A percentile compares a stretch with the other conserved stretches of the same genome.
Evolutionary conservation across 2,797 vertebrate genomes (phyloP).

Genomic region (Enteromius argenteus): DNA sequence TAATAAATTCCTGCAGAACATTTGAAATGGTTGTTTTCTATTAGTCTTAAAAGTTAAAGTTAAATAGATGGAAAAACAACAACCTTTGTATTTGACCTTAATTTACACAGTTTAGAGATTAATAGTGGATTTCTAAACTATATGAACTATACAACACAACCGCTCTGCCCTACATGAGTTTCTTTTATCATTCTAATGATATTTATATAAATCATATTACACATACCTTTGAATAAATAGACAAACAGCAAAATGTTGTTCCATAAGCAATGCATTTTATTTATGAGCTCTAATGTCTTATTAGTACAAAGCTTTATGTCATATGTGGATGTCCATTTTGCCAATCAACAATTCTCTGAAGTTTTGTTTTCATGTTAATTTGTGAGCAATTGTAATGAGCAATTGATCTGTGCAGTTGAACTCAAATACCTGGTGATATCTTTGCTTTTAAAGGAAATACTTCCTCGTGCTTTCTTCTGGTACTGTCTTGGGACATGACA

Average conservation of each 20-base stretch:
- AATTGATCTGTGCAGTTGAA: conserved; percentile 12
- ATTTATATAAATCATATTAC: not conserved
- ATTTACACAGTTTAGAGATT: not conserved
- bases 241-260: not conserved
- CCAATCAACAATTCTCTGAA: conserved; percentile 1
- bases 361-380: not conserved
- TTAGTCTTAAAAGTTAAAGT: not conserved
- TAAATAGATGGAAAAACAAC: not conserved
- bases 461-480: conserved; percentile 40
- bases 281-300: not conserved
- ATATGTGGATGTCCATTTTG: not conserved
- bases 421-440: not conserved
- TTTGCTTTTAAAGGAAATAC: conserved; percentile 48
- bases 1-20: not conserved
- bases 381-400: not conserved
- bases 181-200: not conserved
- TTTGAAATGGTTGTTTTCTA: not conserved
- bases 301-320: not conserved
- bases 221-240: not conserved
- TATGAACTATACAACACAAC: not conserved
- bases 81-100: not conserved
- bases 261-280: not conserved
- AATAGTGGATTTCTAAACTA: not conserved
- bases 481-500: conserved; percentile 50
- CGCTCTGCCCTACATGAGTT: not conserved